Evolutionary conservation across 92 coral and sea anemone species (phyloP).

Genomic region (Muricea muricata): DNA sequence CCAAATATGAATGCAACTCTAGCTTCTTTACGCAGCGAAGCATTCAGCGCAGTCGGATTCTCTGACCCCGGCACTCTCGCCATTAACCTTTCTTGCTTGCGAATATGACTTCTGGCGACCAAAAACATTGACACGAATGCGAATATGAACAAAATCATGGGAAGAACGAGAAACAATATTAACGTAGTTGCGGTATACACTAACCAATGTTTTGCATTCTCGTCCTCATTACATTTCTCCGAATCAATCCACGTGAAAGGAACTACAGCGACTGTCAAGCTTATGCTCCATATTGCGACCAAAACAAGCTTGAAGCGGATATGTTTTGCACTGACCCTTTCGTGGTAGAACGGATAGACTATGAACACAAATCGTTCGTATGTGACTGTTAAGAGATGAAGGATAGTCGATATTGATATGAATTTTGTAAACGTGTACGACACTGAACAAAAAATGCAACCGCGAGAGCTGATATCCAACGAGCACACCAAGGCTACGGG

Average conservation of each 20-base stretch:
- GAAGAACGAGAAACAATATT: background rate
- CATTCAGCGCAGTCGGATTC: background rate
- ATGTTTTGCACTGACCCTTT: background rate
- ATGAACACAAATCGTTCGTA: background rate
- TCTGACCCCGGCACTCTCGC: background rate
- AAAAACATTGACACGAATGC: conserved; percentile 14
- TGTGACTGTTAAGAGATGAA: background rate
- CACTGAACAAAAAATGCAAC: background rate
- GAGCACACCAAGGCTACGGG: background rate
- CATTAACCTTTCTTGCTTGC: background rate
- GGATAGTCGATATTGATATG: background rate
- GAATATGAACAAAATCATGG: conserved; percentile 2
- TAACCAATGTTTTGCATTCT: background rate
- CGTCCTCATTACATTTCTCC: background rate
- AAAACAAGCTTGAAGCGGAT: background rate
- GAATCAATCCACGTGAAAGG: background rate
- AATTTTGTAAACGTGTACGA: background rate
- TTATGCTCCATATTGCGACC: background rate
- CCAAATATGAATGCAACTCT: background rate
- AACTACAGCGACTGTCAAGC: background rate
- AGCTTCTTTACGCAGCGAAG: background rate
- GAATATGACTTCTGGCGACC: conserved; percentile 17
- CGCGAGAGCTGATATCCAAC: background rate
- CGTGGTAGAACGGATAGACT: conserved; percentile 9
- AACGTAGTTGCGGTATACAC: background rate